These are phyloP conservation scores for Isaurus tuberculatus DNA, from an alignment of 92 coral and sea anemone species.

Conservation along the genomic window DNA sequence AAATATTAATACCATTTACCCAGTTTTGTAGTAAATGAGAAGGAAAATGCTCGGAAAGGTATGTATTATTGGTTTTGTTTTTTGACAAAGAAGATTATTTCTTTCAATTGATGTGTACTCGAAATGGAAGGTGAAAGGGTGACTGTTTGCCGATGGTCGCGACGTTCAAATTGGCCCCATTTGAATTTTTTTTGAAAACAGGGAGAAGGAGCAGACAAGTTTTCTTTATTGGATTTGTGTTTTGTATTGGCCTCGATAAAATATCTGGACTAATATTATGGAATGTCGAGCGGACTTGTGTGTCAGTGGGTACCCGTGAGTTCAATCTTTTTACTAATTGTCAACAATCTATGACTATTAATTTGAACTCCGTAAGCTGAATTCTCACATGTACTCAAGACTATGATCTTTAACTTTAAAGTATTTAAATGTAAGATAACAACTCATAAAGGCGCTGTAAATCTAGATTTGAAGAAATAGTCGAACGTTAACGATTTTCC, in stretches of 20 bases:
- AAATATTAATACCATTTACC: constrained; percentile 7
- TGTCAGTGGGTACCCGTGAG: constrained; percentile 40
- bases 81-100: neutral
- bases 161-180: neutral
- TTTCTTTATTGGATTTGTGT: neutral
- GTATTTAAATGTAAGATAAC: neutral
- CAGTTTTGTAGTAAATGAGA: constrained; percentile 10
- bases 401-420: neutral
- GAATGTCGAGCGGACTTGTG: neutral
- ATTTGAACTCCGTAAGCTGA: constrained; percentile 1
- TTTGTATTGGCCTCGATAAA: constrained; percentile 2
- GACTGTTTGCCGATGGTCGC: constrained; percentile 14
- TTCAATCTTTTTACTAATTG: constrained; percentile 22
- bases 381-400: neutral
- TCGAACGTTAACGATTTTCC: neutral
- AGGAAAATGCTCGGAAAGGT: constrained; percentile 85
- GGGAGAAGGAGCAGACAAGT: neutral
- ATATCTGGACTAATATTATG: constrained; percentile 10
- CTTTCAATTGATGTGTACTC: neutral
- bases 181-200: neutral
- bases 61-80: constrained; percentile 41
- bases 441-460: neutral
- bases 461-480: neutral
- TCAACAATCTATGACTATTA: neutral
- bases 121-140: constrained; percentile 17